Percentiles rank a stretch among this genome's conserved stretches.
These are phyloP conservation scores for Takifugu flavidus DNA, from an alignment of 2,113 vertebrate genomes.

Conservation along the genomic window DNA sequence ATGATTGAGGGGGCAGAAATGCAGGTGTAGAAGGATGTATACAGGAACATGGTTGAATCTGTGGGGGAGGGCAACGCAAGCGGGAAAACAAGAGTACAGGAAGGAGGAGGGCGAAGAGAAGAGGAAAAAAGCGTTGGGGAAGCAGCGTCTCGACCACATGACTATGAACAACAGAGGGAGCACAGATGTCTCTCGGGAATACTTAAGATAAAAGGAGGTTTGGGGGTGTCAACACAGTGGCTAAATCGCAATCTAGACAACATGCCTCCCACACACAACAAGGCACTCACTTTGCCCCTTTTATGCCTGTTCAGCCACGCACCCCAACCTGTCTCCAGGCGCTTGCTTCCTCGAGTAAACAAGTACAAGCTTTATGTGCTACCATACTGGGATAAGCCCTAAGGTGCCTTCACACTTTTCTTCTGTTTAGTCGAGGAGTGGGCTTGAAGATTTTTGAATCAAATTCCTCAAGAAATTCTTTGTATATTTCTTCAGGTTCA, in stretches of 20 bases:
- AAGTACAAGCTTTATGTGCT: neutral
- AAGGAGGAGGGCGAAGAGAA: slow-evolving; percentile 41
- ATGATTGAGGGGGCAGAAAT: neutral
- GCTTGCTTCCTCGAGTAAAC: neutral
- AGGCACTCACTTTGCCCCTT: slow-evolving; percentile 28
- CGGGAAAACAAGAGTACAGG: slow-evolving; percentile 29
- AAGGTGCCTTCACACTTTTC: slow-evolving; percentile 13
- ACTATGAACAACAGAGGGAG: slow-evolving; percentile 52
- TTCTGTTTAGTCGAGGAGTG: neutral
- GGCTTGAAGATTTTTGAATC: neutral
- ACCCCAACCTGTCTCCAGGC: slow-evolving; percentile 39
- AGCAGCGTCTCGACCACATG: slow-evolving; percentile 66
- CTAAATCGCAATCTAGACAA: slow-evolving; percentile 58
- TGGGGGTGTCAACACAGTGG: slow-evolving; percentile 45
- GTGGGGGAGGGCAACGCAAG: slow-evolving; percentile 59
- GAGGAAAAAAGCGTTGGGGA: slow-evolving; percentile 31
- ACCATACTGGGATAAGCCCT: neutral
- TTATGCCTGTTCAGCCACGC: slow-evolving; percentile 45
- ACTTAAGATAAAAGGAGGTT: slow-evolving; percentile 50
- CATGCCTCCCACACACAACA: slow-evolving; percentile 59
- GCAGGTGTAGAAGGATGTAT: slow-evolving; percentile 54
- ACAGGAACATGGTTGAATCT: slow-evolving; percentile 51
- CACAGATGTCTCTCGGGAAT: slow-evolving; percentile 37
- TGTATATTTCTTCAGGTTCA: slow-evolving; percentile 1
- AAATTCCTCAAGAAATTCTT: neutral